phyloP scores from a whole-genome alignment of 2,113 vertebrate species.

The Notiomystis cincta region DNA sequence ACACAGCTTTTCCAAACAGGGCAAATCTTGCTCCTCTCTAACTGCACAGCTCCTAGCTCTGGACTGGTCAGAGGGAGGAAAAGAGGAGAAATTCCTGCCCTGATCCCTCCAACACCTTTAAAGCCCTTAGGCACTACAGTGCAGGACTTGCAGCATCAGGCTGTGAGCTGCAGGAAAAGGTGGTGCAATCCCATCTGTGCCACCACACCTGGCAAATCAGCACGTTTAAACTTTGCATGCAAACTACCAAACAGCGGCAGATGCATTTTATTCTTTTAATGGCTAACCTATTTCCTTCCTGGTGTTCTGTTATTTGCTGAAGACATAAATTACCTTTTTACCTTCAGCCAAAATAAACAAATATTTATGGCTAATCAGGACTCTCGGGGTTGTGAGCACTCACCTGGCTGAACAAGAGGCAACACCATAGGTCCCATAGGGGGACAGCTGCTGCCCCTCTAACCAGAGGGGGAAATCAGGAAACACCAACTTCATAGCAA shows the following conservation, averaged over 20 bases:
- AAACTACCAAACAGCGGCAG: neutral
- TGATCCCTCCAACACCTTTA: neutral
- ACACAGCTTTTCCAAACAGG: neutral
- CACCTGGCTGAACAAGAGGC: neutral
- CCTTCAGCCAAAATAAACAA: neutral
- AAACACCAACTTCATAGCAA: neutral
- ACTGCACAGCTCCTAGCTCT: neutral
- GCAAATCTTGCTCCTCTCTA: neutral
- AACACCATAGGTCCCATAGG: accelerated
- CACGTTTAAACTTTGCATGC: neutral
- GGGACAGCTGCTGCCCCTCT: neutral
- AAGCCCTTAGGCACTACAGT: neutral
- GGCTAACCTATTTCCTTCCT: neutral
- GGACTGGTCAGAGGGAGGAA: neutral
- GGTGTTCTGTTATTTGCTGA: neutral
- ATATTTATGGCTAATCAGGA: neutral
- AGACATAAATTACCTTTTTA: neutral
- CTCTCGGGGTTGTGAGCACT: accelerated
- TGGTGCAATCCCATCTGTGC: neutral
- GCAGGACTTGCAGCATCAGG: neutral
- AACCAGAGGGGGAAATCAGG: neutral
- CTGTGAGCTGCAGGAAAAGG: neutral
- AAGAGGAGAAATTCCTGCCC: neutral
- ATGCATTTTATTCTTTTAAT: neutral
- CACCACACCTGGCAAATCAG: neutral